Evolutionary conservation across 2,888 invertebrate genomes (phyloP).

Genomic region (Cepaea hortensis): DNA sequence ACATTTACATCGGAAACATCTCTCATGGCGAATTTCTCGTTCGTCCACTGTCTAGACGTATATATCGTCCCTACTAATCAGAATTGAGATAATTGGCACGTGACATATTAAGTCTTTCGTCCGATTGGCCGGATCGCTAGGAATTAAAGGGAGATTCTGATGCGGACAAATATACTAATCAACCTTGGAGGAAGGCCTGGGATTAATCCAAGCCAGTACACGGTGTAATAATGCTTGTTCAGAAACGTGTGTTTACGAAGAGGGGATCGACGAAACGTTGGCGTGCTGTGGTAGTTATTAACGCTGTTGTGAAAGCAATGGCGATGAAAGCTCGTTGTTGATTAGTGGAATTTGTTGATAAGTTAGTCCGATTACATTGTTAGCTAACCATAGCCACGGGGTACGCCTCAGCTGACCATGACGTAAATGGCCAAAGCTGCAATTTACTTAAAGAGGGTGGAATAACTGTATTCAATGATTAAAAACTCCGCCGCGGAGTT

Average conservation of each 20-base stretch:
- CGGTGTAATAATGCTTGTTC: no score
- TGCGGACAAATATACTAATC: neutral
- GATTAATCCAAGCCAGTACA: no score
- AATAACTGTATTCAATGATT: neutral
- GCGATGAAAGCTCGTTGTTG: no score
- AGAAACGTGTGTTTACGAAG: no score
- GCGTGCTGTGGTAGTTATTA: no score
- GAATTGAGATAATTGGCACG: slow-evolving; percentile 10
- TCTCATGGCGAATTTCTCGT: neutral
- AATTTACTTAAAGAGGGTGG: neutral
- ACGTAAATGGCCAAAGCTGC: neutral
- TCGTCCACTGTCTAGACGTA: neutral
- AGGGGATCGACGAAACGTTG: no score
- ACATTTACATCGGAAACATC: neutral
- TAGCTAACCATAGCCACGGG: no score
- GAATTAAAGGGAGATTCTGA: no score
- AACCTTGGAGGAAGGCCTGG: no score
- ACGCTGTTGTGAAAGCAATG: no score
- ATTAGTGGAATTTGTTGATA: no score
- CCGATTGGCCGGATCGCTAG: neutral
- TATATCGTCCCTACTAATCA: neutral
- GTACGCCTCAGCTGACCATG: neutral
- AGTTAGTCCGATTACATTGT: no score
- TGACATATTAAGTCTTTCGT: neutral
- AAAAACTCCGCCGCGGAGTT: neutral